phyloP scores from a whole-genome alignment of 23 tunicate genomes.

The Clavelina lepadiformis region DNA sequence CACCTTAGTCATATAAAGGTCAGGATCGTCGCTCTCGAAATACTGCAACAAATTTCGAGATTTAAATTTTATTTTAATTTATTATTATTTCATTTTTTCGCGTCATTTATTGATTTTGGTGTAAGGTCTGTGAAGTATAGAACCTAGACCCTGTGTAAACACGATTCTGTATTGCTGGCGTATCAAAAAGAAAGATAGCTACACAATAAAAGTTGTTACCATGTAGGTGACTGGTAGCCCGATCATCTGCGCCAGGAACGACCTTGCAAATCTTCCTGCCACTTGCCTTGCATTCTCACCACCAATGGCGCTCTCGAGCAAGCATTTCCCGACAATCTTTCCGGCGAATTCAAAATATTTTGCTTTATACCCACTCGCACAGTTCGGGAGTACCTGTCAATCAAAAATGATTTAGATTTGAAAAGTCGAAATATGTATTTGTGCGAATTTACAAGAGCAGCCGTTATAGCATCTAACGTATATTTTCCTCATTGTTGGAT shows the following conservation, averaged over 20 bases:
- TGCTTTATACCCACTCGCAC: conserved; percentile 49
- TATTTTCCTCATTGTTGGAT: no score
- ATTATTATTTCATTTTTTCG: no score
- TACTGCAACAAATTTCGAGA: conserved; percentile 63
- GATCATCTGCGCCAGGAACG: conserved; percentile 81
- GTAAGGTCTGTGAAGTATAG: no score
- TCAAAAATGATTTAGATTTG: no score
- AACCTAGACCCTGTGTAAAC: no score
- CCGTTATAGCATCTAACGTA: no score
- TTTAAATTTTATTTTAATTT: no score
- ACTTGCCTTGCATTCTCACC: conserved; percentile 47
- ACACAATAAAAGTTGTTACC: conserved; percentile 23
- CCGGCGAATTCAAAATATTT: conserved; percentile 90
- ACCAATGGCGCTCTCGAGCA: conserved; percentile 59
- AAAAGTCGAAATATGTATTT: no score
- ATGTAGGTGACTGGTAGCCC: conserved; percentile 78
- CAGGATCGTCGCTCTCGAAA: conserved; percentile 91
- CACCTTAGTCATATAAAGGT: conserved; percentile 57
- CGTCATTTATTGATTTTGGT: no score
- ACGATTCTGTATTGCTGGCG: neutral
- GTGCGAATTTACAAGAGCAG: no score
- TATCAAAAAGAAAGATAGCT: neutral
- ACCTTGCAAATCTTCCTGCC: conserved; percentile 71
- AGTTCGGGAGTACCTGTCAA: conserved; percentile 50
- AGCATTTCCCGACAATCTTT: conserved; percentile 82